These are phyloP conservation scores for Meliscaeva auricollis DNA, from an alignment of 2,888 invertebrate genomes.

Conservation along the genomic window DNA sequence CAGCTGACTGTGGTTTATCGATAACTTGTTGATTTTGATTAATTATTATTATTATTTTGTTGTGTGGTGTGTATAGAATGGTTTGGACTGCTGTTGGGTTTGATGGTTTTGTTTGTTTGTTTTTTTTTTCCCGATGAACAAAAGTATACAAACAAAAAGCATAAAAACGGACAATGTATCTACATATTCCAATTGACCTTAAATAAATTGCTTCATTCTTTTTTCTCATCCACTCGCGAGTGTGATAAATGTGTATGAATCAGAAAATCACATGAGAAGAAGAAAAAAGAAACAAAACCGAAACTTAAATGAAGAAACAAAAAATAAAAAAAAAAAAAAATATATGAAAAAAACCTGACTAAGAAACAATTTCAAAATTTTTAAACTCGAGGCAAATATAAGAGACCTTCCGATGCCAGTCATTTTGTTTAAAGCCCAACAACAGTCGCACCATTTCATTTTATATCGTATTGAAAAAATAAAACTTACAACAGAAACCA, in stretches of 20 bases:
- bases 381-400: slow-evolving; percentile 62
- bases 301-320: slow-evolving; percentile 8
- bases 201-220: slow-evolving; percentile 64
- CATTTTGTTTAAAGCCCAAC: slow-evolving; percentile 55
- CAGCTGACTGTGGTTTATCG: slow-evolving; percentile 61
- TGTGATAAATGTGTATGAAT: slow-evolving; percentile 59
- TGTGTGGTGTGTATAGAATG: slow-evolving; percentile 5
- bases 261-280: slow-evolving; percentile 58
- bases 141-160: neutral
- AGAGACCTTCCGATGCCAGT: slow-evolving; percentile 73
- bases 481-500: slow-evolving; percentile 31
- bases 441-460: slow-evolving; percentile 51
- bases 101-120: too few relatives aligned
- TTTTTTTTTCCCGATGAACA: too few relatives aligned
- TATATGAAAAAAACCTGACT: slow-evolving; percentile 36
- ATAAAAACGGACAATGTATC: slow-evolving; percentile 7
- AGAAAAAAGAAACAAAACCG: too few relatives aligned
- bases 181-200: slow-evolving; percentile 48
- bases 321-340: too few relatives aligned
- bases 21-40: slow-evolving; percentile 71
- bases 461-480: neutral
- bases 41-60: slow-evolving; percentile 32
- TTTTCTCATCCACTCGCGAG: slow-evolving; percentile 13
- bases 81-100: slow-evolving; percentile 15
- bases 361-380: slow-evolving; percentile 64